A percentile compares a stretch with the other conserved stretches of the same genome.
Conservation (phyloP, 2,888 invertebrate genomes). For the Nephrotoma flavescens region DNA sequence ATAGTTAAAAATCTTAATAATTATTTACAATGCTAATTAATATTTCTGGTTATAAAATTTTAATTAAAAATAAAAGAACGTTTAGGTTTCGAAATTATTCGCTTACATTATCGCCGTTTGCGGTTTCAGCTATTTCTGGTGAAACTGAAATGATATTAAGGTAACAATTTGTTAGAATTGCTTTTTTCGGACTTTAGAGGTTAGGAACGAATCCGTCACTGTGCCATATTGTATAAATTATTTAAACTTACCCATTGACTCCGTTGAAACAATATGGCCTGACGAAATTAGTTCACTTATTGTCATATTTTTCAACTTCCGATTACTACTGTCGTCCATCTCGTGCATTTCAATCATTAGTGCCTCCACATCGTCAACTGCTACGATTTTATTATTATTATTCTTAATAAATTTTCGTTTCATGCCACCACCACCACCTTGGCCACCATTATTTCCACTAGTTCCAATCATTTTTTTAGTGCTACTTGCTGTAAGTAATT, state of each 20-base stretch:
- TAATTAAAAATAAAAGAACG: background rate
- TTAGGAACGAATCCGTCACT: background rate
- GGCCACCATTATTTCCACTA: background rate
- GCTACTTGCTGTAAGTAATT: background rate
- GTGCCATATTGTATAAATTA: background rate
- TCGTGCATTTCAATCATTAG: constrained; percentile 5
- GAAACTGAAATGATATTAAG: background rate
- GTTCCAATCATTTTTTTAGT: background rate
- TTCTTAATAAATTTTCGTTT: background rate
- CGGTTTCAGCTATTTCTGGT: background rate
- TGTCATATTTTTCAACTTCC: background rate
- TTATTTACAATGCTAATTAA: background rate
- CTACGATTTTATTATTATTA: background rate
- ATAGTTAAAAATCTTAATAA: background rate
- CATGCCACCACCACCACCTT: background rate
- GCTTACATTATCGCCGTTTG: background rate
- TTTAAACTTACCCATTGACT: background rate
- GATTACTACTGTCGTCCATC: background rate
- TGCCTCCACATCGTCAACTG: background rate
- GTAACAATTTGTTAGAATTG: background rate
- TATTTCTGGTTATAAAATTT: background rate
- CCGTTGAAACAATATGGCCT: constrained; percentile 16
- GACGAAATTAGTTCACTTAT: background rate
- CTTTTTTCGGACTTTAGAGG: background rate
- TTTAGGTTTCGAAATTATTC: background rate